Evolutionary conservation across 2,888 invertebrate species (phyloP), one percentile per base, ranked within the genome.

Genomic region (Camptogramma bilineatum): DNA sequence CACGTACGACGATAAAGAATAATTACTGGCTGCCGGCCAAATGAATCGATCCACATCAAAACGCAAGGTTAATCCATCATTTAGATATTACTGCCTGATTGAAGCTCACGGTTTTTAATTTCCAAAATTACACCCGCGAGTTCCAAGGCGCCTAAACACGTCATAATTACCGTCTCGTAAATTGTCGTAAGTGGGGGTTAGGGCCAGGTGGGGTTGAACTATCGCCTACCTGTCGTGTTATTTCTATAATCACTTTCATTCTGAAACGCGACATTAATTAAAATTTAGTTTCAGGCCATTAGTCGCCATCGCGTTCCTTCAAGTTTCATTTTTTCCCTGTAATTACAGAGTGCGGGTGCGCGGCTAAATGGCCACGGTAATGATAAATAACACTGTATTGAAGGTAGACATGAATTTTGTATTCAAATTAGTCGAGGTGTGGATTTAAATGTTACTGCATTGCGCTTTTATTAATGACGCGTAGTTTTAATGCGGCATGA

Each of bases 221-320:
- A 80, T 76, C 78, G 79, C 81, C 83, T 79, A 79, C 86, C 85
- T 90, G 89, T 90, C 91, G 91, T 86, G 89, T 92, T 91, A 90
- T 86, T 90, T 87, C 84, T 86, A 86, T 93, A 93, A 93, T 93
- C 91, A 93, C 90, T 91, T 90, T 89, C 88, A 91, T 91, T 92
- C 82, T 91, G 89, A 87, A 92, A 91, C 90, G 91, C 91, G 92
- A 91, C 91, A 93, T 90, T 93, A 93, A 93, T 93, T 93, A 93
- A 93, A 93, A 92, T 93, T 93, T 93, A 92, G 93, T 91, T 92
- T 91, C 91, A 91, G 91, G 77, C 91, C 92, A 91, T 93, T 92
- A 91, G 91, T 90, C 80, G 85, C 85, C 86, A 85, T 91, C 89
- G 91, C 90, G 91, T 93, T 93, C 88, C 91, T 91, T 91, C 81